Conservation (phyloP, 2,888 invertebrate species). For the Tetranychus truncatus region DNA sequence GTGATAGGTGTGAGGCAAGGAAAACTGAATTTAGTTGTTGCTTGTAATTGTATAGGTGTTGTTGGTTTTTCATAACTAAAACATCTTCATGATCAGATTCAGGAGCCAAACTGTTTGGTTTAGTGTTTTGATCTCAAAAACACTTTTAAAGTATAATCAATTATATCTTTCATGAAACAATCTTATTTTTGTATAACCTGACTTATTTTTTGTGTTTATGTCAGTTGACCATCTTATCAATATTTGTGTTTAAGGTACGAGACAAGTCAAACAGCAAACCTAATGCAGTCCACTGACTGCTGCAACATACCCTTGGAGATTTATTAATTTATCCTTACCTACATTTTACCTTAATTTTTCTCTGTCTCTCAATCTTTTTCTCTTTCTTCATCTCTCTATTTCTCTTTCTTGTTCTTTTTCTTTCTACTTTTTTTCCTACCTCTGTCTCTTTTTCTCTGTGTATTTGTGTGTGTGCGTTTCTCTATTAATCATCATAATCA, state of each 20-base stretch:
- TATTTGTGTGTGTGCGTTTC: neutral
- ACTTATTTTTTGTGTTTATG: neutral
- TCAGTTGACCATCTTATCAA: neutral
- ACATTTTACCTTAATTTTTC: neutral
- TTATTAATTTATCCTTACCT: neutral
- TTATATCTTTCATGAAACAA: neutral
- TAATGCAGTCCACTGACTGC: neutral
- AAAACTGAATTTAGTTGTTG: no score
- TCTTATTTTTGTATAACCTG: neutral
- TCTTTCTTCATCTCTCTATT: neutral
- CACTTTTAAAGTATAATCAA: neutral
- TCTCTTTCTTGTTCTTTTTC: slow-evolving; percentile 6
- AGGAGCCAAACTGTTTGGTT: neutral
- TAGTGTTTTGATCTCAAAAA: neutral
- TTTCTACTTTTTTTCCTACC: neutral
- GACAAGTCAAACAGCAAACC: neutral
- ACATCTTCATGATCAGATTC: no score
- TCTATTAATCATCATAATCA: neutral
- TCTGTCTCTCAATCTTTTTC: slow-evolving; percentile 9
- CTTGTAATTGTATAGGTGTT: neutral
- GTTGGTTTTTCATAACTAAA: neutral
- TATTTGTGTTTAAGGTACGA: neutral
- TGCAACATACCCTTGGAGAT: neutral
- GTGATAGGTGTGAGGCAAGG: no score
- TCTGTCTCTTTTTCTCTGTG: neutral